A percentile compares a stretch with the other conserved stretches of the same genome.
Evolutionary conservation across 2,797 vertebrate genomes (phyloP).

Genomic region (Lindbergichthys nudifrons): DNA sequence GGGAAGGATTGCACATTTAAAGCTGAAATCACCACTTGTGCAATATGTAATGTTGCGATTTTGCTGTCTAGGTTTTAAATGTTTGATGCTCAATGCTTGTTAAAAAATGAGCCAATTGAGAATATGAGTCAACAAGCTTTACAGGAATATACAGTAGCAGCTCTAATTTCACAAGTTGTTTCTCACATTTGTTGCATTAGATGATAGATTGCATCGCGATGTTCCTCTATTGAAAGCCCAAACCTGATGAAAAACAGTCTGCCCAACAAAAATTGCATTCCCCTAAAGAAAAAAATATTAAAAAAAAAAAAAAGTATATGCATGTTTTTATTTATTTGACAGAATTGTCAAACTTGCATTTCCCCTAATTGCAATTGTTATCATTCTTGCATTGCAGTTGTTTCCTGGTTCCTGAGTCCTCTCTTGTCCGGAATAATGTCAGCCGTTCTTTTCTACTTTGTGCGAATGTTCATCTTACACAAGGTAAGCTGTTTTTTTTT

Average conservation of each 20-base stretch:
- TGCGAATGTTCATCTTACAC: constrained; percentile 90
- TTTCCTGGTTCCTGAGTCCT: constrained; percentile 97
- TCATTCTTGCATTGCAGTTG: constrained; percentile 82
- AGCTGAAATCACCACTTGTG: neutral
- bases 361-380: neutral
- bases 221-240: neutral
- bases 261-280: neutral
- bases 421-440: constrained; percentile 97
- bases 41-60: neutral
- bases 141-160: neutral
- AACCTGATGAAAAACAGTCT: neutral
- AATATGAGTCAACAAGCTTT: neutral
- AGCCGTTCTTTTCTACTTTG: constrained; percentile 92
- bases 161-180: constrained; percentile 7
- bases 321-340: too few relatives aligned
- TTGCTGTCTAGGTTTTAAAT: neutral
- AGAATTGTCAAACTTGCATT: neutral
- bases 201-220: neutral
- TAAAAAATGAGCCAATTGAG: too few relatives aligned
- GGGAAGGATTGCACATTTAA: neutral
- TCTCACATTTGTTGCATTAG: constrained; percentile 15
- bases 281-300: too few relatives aligned
- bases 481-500: constrained; percentile 88
- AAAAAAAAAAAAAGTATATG: too few relatives aligned
- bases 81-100: neutral